Evolutionary conservation across 1,140 invertebrate species (phyloP).

Genomic region (Rhyzopertha dominica): DNA sequence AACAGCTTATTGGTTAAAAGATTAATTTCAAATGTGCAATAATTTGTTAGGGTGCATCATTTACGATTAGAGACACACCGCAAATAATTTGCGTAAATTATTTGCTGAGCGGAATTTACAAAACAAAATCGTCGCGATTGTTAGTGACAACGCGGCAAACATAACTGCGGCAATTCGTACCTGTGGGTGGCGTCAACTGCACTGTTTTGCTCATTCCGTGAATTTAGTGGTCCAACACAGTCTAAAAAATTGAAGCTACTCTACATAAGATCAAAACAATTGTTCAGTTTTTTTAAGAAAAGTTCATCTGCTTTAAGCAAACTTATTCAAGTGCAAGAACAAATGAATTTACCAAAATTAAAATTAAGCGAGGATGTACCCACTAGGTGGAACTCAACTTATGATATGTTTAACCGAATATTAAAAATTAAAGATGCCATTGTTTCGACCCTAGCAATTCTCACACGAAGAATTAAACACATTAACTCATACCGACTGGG

Average conservation of each 20-base stretch:
- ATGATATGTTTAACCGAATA: constrained; percentile 30
- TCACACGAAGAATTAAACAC: background rate
- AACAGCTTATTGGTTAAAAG: constrained; percentile 6
- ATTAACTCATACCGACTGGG: background rate
- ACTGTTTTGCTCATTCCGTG: constrained; percentile 25
- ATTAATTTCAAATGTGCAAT: no score
- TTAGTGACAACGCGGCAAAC: constrained; percentile 37
- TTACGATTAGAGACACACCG: constrained; percentile 22
- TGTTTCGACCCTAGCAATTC: constrained; percentile 8
- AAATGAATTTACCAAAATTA: constrained; percentile 15
- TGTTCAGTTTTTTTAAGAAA: constrained; percentile 25
- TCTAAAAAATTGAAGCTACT: constrained; percentile 8
- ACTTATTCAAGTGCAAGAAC: constrained; percentile 14
- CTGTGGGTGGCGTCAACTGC: constrained; percentile 22
- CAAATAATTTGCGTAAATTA: constrained; percentile 17
- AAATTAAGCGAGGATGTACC: constrained; percentile 24
- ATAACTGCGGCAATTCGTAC: constrained; percentile 23
- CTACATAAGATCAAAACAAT: constrained; percentile 21
- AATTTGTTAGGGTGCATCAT: constrained; percentile 21
- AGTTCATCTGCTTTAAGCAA: constrained; percentile 18
- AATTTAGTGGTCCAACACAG: constrained; percentile 26
- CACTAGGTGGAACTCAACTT: constrained; percentile 35
- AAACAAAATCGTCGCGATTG: constrained; percentile 18
- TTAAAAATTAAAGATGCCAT: constrained; percentile 20
- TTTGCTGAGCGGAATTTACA: constrained; percentile 24